These are phyloP conservation scores for Planiliza haematocheilus DNA, from an alignment of 2,113 vertebrate species.

Conservation along the genomic window DNA sequence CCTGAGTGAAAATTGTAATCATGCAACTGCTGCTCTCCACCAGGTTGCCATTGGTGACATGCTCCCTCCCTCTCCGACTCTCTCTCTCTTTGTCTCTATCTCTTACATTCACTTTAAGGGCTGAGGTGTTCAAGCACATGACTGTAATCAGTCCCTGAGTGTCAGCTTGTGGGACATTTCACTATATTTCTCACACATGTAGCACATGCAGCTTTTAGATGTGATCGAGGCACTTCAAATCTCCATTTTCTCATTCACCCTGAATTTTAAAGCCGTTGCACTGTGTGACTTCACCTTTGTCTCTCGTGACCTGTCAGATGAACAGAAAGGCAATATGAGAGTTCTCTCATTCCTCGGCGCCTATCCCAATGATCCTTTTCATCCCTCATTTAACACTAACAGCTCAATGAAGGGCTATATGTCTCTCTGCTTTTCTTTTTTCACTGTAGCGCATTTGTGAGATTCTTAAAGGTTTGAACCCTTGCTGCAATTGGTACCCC, in stretches of 20 bases:
- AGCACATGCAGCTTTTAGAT: neutral
- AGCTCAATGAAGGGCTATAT: slow-evolving; percentile 1
- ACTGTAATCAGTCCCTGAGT: neutral
- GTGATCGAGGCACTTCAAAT: neutral
- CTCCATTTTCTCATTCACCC: neutral
- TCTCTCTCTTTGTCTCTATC: neutral
- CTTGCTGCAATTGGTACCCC: no score
- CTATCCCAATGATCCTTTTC: slow-evolving; percentile 11
- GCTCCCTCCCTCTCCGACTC: neutral
- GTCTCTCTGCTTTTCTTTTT: neutral
- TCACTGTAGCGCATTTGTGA: neutral
- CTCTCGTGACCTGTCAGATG: neutral
- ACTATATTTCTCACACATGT: neutral
- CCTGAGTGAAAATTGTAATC: slow-evolving; percentile 15
- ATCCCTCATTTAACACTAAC: slow-evolving; percentile 43
- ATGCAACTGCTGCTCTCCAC: neutral
- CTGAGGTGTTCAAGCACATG: slow-evolving; percentile 11
- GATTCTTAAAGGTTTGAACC: neutral
- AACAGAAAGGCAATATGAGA: slow-evolving; percentile 14
- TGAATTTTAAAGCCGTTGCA: neutral
- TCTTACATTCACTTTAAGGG: slow-evolving; percentile 10
- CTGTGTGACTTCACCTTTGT: slow-evolving; percentile 4
- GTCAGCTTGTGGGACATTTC: neutral
- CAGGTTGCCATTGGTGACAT: slow-evolving; percentile 67
- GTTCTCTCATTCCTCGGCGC: slow-evolving; percentile 1